These are phyloP conservation scores for Mormyrops attenuatus DNA, from an alignment of 2,797 vertebrate species.

Conservation along the genomic window DNA sequence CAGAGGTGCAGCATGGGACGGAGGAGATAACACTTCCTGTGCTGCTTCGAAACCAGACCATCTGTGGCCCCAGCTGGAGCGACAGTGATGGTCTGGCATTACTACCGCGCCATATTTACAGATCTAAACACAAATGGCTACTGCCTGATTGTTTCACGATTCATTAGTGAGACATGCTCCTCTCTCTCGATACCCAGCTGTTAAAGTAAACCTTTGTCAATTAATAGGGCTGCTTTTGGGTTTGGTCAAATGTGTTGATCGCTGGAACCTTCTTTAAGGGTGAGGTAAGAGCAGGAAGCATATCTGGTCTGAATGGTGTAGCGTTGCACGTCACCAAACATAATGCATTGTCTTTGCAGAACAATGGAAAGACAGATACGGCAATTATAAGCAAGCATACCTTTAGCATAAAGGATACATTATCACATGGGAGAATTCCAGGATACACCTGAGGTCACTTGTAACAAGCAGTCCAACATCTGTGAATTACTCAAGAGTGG, in stretches of 20 bases:
- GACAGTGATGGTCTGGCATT: constrained; percentile 99
- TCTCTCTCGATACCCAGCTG: constrained; percentile 98
- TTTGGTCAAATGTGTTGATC: constrained; percentile 99
- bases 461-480: neutral
- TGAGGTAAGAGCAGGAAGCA: constrained; percentile 53
- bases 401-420: neutral
- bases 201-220: constrained; percentile 99
- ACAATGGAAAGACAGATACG: neutral
- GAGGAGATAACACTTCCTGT: constrained; percentile 71
- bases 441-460: neutral
- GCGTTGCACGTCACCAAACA: constrained; percentile 4
- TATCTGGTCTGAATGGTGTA: constrained; percentile 38
- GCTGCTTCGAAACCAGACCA: constrained; percentile 94
- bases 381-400: neutral
- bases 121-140: constrained; percentile 99
- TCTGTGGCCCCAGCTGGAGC: constrained; percentile 99
- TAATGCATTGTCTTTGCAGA: constrained; percentile 1
- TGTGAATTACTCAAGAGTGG: neutral
- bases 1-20: constrained; percentile 68
- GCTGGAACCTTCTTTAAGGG: constrained; percentile 82
- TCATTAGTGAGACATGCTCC: constrained; percentile 99
- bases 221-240: constrained; percentile 99
- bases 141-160: constrained; percentile 99
- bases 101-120: constrained; percentile 99
- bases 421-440: neutral